A percentile compares a stretch with the other conserved stretches of the same genome.
Evolutionary conservation across 2,888 invertebrate genomes (phyloP).

Genomic region (Mechanitis mazaeus): DNA sequence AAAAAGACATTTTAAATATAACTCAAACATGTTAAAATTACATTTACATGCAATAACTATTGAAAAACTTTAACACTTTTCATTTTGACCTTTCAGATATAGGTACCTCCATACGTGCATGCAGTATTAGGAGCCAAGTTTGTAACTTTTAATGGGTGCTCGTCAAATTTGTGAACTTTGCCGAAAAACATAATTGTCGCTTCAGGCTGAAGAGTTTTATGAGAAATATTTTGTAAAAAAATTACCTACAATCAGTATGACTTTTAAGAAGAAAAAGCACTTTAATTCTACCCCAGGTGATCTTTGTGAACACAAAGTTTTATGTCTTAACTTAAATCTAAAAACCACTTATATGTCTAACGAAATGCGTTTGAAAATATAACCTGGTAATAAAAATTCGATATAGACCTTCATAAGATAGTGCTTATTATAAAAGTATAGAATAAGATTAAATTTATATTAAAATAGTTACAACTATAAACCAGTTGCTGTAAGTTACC

Average conservation of each 20-base stretch:
- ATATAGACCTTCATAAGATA: too few species aligned
- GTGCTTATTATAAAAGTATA: too few species aligned
- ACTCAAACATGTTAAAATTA: not conserved
- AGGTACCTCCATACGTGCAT: constrained; percentile 15
- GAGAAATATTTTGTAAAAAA: constrained; percentile 12
- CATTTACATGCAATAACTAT: not conserved
- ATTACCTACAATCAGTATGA: not conserved
- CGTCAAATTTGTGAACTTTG: constrained; percentile 36
- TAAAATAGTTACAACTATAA: too few species aligned
- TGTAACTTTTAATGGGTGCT: constrained; percentile 51
- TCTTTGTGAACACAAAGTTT: too few species aligned
- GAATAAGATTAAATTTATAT: too few species aligned
- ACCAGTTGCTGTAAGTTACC: too few species aligned
- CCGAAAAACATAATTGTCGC: constrained; percentile 20
- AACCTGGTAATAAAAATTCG: too few species aligned
- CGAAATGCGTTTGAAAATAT: too few species aligned
- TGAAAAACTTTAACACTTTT: not conserved
- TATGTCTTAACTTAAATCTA: too few species aligned
- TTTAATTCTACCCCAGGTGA: constrained; percentile 5
- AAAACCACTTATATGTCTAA: too few species aligned
- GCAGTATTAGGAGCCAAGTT: constrained; percentile 30
- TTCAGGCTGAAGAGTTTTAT: constrained; percentile 11
- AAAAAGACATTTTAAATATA: too few species aligned
- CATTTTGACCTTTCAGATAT: not conserved
- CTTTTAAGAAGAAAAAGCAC: not conserved